A percentile compares a stretch with the other conserved stretches of the same genome.
These are phyloP conservation scores for Bombus confusus DNA, from an alignment of 1,140 invertebrate species.

Conservation along the genomic window DNA sequence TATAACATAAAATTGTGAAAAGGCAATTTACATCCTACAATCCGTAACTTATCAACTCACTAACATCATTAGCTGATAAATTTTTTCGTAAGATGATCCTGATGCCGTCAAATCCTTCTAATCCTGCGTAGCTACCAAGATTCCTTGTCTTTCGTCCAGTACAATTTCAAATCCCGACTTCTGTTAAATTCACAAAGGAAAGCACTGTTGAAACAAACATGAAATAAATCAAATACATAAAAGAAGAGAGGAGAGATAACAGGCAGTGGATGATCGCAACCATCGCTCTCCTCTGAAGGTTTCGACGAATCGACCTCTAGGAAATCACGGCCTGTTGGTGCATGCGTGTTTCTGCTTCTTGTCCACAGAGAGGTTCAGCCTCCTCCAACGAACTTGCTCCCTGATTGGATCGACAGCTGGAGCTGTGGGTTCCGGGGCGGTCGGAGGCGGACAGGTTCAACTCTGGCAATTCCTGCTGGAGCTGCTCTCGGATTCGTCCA, in stretches of 20 bases:
- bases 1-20: too few species aligned
- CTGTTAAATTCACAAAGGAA: background rate
- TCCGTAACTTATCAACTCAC: background rate
- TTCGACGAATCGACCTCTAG: slow-evolving; percentile 46
- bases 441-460: slow-evolving; percentile 95
- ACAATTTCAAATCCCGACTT: background rate
- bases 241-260: background rate
- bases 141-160: background rate
- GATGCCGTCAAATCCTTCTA: background rate
- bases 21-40: too few species aligned
- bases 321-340: slow-evolving; percentile 32
- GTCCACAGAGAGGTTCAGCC: slow-evolving; percentile 78
- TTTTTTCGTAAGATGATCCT: background rate
- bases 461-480: slow-evolving; percentile 99
- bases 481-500: slow-evolving; percentile 96
- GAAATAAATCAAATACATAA: background rate
- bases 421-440: slow-evolving; percentile 88
- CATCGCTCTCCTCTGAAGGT: slow-evolving; percentile 35
- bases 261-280: background rate
- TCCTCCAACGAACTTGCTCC: slow-evolving; percentile 78
- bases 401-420: slow-evolving; percentile 84
- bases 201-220: background rate
- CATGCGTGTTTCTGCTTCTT: slow-evolving; percentile 67
- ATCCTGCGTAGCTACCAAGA: background rate
- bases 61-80: background rate